phyloP scores from a whole-genome alignment of 2,113 vertebrate species.

The Sinocyclocheilus maitianheensis region DNA sequence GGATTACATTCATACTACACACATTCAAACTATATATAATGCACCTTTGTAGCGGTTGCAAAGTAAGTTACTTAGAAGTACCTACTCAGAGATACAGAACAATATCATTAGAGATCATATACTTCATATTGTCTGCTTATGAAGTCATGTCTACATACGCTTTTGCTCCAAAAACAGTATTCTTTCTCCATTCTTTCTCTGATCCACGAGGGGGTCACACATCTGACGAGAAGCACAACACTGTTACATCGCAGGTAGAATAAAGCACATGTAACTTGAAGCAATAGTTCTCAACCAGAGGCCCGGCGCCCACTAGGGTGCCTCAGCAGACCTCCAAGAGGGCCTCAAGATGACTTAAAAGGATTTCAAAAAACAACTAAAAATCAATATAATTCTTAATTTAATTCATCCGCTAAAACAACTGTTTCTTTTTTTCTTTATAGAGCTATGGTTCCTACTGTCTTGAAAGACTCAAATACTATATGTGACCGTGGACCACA shows the following conservation, averaged over 20 bases:
- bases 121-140: no score
- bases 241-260: neutral
- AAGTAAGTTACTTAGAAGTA: no score
- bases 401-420: no score
- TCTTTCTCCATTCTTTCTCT: neutral
- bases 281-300: slow-evolving; percentile 7
- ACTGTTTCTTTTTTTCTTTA: no score
- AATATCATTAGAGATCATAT: neutral
- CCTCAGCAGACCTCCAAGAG: neutral
- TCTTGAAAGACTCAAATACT: neutral
- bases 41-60: no score
- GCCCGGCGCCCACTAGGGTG: neutral
- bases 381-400: no score
- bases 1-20: no score
- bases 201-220: neutral
- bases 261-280: neutral
- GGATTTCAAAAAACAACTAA: neutral
- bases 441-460: neutral
- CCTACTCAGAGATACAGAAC: neutral
- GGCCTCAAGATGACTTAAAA: neutral
- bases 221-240: neutral
- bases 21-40: no score
- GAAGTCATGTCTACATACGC: no score
- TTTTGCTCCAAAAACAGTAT: neutral
- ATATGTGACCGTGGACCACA: no score